Evolutionary conservation across 2,888 invertebrate species (phyloP), one percentile per base, ranked within the genome.

Genomic region (Cantharis rufa): DNA sequence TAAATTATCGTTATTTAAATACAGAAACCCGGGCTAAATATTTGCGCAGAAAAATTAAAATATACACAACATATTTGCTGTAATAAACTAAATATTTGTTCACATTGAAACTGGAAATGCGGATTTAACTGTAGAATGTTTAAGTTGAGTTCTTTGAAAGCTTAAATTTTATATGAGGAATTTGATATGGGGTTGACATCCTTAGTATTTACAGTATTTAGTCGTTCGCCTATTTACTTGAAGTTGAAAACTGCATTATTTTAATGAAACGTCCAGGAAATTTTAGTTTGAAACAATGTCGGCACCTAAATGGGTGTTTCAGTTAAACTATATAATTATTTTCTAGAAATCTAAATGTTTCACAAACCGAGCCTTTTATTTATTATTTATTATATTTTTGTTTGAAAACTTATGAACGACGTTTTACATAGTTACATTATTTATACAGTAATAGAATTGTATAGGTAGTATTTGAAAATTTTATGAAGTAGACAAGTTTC

Each of bases 131-230:
- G 32, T 62, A 18, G 16, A 63, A 64, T 63, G 64, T 71, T 71
- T 32, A 63, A 62, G 71, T 71, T 16, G 15, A 71, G 63, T 63
- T 64, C 28, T 71, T 32, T 64, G 64, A 28, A 28, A 63, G 64
- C 15, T 32, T 24, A 16, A 71, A 71, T 71, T 71, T 64, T 71
- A 71, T 28, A 71, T 71, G 28, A 71, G 24, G 16, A 18, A 15
- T 62, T 71, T 71, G 71, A 71, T 71, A 71, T 71, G 71, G 71
- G 71, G 71, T 64, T 71, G 71, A 71, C 71, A 64, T 71, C 27
- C 32, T 71, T 18, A 16, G 15, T 62, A 24, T 63, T 71, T 62
- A 15, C 27, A 64, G 15, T 63, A 28, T 71, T 27, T 71, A 63
- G 32, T 64, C 64, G 3, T 69, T 69, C 69, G 9, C n/a, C 27